Evolutionary conservation across 2,888 invertebrate species (phyloP).

Genomic region (Lithophane semibrunnea): DNA sequence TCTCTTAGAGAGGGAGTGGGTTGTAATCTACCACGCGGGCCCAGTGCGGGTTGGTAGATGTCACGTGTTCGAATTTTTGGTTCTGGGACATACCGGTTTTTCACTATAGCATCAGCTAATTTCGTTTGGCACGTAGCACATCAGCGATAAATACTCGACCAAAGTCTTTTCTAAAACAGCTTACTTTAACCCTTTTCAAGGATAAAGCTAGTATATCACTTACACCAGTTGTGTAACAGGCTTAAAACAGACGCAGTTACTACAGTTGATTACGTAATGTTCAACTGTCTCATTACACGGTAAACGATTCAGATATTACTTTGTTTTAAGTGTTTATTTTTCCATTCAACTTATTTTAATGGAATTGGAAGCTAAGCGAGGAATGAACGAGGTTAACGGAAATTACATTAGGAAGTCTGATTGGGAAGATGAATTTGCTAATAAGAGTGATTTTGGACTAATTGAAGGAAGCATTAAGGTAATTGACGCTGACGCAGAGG

Average conservation of each 20-base stretch:
- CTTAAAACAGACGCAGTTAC: constrained; percentile 32
- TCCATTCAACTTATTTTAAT: constrained; percentile 23
- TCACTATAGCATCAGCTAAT: not conserved
- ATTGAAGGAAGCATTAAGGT: not conserved
- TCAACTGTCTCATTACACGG: constrained; percentile 58
- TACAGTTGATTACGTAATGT: constrained; percentile 35
- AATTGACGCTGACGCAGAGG: too few species aligned
- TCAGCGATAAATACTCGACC: not conserved
- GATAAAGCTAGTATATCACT: not conserved
- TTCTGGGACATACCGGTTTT: too few species aligned
- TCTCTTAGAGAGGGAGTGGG: too few species aligned
- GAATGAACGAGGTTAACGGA: constrained; percentile 20
- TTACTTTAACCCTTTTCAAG: not conserved
- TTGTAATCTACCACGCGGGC: too few species aligned
- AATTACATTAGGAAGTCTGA: not conserved
- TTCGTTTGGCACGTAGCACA: not conserved
- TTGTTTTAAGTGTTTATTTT: constrained; percentile 56
- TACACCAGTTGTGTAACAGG: constrained; percentile 18
- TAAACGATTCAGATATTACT: constrained; percentile 43
- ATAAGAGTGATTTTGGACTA: not conserved
- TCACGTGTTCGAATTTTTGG: too few species aligned
- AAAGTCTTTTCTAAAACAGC: not conserved
- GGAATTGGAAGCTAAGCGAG: constrained; percentile 25
- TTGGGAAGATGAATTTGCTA: not conserved
- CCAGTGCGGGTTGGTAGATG: too few species aligned